phyloP scores from a whole-genome alignment of 2,113 vertebrate species.

The Chionodraco myersi region DNA sequence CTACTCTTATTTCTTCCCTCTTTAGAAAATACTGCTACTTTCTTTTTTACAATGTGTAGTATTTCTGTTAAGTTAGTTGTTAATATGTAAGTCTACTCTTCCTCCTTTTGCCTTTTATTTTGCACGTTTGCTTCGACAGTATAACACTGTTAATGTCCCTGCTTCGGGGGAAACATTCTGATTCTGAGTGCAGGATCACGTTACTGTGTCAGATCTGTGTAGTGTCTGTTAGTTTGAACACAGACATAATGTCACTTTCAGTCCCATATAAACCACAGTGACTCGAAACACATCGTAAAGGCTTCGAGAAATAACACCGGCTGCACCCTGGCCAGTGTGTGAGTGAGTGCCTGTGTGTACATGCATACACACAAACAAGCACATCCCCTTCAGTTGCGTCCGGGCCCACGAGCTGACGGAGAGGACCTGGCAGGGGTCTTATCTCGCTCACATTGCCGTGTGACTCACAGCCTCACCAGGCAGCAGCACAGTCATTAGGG shows the following conservation, averaged over 20 bases:
- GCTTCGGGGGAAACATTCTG: no score
- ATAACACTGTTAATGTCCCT: no score
- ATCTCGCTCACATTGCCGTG: constrained; percentile 67
- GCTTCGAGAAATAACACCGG: not conserved
- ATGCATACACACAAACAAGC: constrained; percentile 2
- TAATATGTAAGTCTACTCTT: no score
- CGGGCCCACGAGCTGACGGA: constrained; percentile 57
- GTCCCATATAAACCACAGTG: not conserved
- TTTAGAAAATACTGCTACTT: no score
- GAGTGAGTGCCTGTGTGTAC: constrained; percentile 1
- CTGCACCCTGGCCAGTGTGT: not conserved
- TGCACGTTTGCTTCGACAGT: no score
- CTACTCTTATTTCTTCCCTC: no score
- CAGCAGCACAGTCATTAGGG: constrained; percentile 75
- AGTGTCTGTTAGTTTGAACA: not conserved
- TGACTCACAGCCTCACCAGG: constrained; percentile 70
- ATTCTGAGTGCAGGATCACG: not conserved
- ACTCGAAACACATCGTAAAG: not conserved
- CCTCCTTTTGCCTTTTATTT: no score
- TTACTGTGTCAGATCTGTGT: not conserved
- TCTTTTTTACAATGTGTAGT: no score
- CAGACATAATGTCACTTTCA: not conserved
- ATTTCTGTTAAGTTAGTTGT: no score
- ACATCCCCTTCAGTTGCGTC: constrained; percentile 45
- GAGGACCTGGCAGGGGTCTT: constrained; percentile 63